Evolutionary conservation across 2,888 invertebrate genomes (phyloP).

Genomic region (Sinodicranocentrus sp.): DNA sequence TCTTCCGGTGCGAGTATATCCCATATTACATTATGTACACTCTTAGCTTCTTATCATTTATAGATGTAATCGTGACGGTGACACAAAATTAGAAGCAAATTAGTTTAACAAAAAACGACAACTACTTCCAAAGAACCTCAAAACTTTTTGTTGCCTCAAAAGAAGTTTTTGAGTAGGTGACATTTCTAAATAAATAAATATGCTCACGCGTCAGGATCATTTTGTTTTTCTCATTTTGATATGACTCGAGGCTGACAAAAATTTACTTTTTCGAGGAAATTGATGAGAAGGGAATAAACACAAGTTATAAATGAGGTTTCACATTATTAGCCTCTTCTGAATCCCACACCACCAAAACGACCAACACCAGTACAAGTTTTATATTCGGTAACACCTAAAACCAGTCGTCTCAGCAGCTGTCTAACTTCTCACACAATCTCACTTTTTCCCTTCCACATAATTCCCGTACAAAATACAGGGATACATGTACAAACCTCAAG

Average conservation of each 20-base stretch:
- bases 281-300: slow-evolving; percentile 24
- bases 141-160: too few relatives aligned
- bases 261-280: not conserved
- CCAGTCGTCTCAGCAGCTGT: slow-evolving; percentile 59
- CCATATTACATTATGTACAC: not conserved
- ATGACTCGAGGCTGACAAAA: slow-evolving; percentile 5
- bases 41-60: not conserved
- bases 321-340: slow-evolving; percentile 48
- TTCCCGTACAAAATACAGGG: not conserved
- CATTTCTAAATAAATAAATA: not conserved
- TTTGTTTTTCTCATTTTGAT: not conserved
- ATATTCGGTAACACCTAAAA: not conserved
- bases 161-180: not conserved
- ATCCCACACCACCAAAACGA: not conserved
- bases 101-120: too few relatives aligned
- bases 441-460: slow-evolving; percentile 26
- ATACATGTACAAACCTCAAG: not conserved
- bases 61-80: not conserved
- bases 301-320: slow-evolving; percentile 48
- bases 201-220: not conserved
- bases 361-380: not conserved
- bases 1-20: too few relatives aligned
- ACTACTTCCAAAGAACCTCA: too few relatives aligned
- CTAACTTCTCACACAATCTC: slow-evolving; percentile 57
- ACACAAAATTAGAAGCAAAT: not conserved